Conservation (phyloP, 2,113 vertebrate genomes). For the Cairina moschata region DNA sequence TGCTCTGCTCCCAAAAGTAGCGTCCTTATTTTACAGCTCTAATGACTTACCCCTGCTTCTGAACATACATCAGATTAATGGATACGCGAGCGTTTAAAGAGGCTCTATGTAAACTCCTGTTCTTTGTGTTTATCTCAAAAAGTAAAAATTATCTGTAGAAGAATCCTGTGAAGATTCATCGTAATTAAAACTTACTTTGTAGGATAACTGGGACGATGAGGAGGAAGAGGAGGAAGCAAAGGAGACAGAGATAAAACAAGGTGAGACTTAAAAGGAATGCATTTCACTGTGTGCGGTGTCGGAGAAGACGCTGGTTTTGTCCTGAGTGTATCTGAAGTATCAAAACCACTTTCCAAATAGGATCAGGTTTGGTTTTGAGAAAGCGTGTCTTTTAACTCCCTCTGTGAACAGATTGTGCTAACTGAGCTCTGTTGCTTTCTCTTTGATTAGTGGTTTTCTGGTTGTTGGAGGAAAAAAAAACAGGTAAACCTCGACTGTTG, state of each 20-base stretch:
- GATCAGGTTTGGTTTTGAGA: neutral
- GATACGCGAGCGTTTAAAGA: fast-evolving
- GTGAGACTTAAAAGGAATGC: conserved; percentile 36
- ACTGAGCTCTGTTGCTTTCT: fast-evolving
- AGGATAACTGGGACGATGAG: conserved; percentile 99
- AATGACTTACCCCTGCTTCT: fast-evolving
- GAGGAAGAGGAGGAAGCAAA: conserved; percentile 80
- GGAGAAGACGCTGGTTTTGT: neutral
- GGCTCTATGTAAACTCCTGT: neutral
- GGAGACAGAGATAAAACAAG: conserved; percentile 78
- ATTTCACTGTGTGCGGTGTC: neutral
- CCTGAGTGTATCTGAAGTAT: neutral
- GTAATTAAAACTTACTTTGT: conserved; percentile 6
- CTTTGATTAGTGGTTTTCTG: neutral
- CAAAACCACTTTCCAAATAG: fast-evolving
- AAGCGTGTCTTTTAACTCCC: fast-evolving
- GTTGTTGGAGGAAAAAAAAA: neutral
- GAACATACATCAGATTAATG: fast-evolving
- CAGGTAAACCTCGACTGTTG: neutral
- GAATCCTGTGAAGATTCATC: neutral
- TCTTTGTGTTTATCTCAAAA: neutral
- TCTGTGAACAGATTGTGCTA: neutral
- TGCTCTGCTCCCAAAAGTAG: fast-evolving
- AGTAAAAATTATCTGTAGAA: neutral
- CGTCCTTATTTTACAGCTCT: neutral